These are phyloP conservation scores for Onthophagus sagittarius DNA, from an alignment of 2,888 invertebrate species.

Conservation along the genomic window DNA sequence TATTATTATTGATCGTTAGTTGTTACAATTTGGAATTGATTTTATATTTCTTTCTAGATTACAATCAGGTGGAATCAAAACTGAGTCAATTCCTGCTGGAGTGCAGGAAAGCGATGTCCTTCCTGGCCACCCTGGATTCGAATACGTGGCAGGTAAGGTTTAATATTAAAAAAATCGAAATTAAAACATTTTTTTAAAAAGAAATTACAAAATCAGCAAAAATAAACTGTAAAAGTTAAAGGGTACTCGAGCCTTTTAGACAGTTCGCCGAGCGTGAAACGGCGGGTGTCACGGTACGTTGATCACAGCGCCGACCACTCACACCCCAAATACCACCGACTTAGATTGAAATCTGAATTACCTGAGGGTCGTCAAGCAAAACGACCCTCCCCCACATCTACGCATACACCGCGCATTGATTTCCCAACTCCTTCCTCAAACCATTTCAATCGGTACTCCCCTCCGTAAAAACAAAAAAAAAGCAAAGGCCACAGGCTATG, in stretches of 20 bases:
- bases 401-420: not conserved
- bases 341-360: slow-evolving; percentile 28
- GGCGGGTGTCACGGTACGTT: not conserved
- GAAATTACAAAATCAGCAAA: not conserved
- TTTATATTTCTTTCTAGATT: not conserved
- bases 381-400: not conserved
- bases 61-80: not conserved
- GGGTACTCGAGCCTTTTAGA: slow-evolving; percentile 14
- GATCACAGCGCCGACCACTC: slow-evolving; percentile 26
- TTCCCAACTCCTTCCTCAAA: not conserved
- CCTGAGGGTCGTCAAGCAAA: not conserved
- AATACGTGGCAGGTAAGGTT: slow-evolving; percentile 54
- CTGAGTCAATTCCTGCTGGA: not conserved
- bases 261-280: slow-evolving; percentile 30
- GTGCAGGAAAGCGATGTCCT: slow-evolving; percentile 46
- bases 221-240: not conserved
- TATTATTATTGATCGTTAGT: too few species aligned
- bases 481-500: not conserved
- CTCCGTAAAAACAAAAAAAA: not conserved
- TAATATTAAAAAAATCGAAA: not conserved
- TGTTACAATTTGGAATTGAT: not conserved
- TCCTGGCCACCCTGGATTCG: slow-evolving; percentile 53
- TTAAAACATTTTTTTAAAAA: not conserved
- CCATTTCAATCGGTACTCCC: not conserved
- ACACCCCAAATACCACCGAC: slow-evolving; percentile 30